phyloP scores from a whole-genome alignment of 2,113 vertebrate genomes.

The Laticauda laticaudata region DNA sequence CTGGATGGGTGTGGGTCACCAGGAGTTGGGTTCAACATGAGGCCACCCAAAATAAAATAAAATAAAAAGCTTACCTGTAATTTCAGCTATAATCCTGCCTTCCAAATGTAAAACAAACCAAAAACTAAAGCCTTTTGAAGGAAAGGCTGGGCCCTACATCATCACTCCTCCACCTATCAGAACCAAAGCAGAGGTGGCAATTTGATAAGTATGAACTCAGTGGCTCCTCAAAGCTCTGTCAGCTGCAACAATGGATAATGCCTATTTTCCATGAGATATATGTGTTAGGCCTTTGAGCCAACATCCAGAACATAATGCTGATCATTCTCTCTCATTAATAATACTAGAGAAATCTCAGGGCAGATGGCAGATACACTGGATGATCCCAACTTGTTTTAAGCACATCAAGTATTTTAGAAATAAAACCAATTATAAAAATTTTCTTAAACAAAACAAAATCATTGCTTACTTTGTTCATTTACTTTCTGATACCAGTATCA shows the following conservation, averaged over 20 bases:
- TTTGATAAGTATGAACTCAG: constrained; percentile 47
- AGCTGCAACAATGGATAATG: constrained; percentile 39
- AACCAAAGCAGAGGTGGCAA: constrained; percentile 26
- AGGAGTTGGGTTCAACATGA: background rate
- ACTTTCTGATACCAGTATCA: too few relatives aligned
- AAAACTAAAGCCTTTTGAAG: background rate
- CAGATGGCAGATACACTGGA: background rate
- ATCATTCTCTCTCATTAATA: background rate
- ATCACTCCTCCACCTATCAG: constrained; percentile 7
- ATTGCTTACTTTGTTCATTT: background rate
- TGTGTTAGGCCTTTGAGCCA: constrained; percentile 21
- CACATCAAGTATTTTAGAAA: background rate
- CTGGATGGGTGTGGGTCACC: background rate
- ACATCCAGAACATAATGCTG: background rate
- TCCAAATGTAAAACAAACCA: background rate
- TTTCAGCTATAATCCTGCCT: constrained; percentile 1
- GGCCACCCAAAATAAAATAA: background rate
- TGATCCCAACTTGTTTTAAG: background rate
- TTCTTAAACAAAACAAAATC: background rate
- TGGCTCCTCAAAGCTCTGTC: background rate
- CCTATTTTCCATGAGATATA: constrained; percentile 11
- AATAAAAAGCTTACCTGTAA: constrained; percentile 33
- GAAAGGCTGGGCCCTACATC: background rate
- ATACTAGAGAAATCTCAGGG: background rate
- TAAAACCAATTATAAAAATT: background rate